Percentiles rank a stretch among this genome's conserved stretches.
phyloP scores from a whole-genome alignment of 2,888 invertebrate genomes.

The Dermolepida albohirtum region DNA sequence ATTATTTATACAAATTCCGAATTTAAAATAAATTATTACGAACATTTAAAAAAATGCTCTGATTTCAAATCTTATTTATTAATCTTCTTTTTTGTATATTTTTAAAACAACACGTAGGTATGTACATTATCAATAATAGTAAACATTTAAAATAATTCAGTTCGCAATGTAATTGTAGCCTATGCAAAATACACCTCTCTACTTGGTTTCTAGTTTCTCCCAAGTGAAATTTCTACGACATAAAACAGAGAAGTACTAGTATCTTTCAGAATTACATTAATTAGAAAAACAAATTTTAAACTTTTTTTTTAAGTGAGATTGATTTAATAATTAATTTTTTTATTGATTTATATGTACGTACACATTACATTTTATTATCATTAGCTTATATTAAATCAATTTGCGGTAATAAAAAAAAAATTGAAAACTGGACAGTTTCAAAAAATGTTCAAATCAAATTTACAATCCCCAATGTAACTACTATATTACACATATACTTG shows the following conservation, averaged over 20 bases:
- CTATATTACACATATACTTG: too few relatives aligned
- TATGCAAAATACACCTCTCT: slow-evolving; percentile 37
- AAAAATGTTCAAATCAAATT: too few relatives aligned
- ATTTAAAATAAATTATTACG: slow-evolving; percentile 24
- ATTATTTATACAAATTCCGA: slow-evolving; percentile 30
- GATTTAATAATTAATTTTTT: background rate
- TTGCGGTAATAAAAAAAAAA: too few relatives aligned
- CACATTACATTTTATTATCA: too few relatives aligned
- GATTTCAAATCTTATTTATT: slow-evolving; percentile 21
- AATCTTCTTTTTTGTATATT: slow-evolving; percentile 6
- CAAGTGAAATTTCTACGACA: slow-evolving; percentile 24
- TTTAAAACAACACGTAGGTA: slow-evolving; percentile 26
- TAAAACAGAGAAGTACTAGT: slow-evolving; percentile 15
- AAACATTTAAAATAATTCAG: slow-evolving; percentile 26
- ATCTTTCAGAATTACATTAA: too few relatives aligned
- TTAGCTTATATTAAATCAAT: too few relatives aligned
- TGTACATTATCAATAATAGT: slow-evolving; percentile 22
- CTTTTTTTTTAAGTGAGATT: too few relatives aligned
- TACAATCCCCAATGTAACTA: too few relatives aligned
- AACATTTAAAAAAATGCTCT: slow-evolving; percentile 29
- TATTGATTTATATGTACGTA: too few relatives aligned
- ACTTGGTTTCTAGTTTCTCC: background rate
- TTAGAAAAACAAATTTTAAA: too few relatives aligned
- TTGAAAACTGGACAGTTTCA: too few relatives aligned
- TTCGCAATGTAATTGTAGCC: slow-evolving; percentile 12